Evolutionary conservation across 1,140 invertebrate species (phyloP).

Genomic region (Cotesia chilonis): DNA sequence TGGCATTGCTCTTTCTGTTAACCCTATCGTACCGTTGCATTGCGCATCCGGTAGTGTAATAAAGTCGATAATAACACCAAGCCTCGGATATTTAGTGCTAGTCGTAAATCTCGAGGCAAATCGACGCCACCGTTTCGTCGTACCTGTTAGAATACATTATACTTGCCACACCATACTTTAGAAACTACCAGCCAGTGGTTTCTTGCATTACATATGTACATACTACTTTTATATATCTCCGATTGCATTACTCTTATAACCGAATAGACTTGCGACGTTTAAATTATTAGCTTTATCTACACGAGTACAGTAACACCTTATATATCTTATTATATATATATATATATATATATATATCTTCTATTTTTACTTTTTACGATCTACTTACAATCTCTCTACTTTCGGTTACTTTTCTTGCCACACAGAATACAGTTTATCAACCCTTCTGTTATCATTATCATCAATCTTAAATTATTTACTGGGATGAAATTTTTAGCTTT

Average conservation of each 20-base stretch:
- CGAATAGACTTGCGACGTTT: conserved; percentile 2
- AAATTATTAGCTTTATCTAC: conserved; percentile 19
- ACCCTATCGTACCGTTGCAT: conserved; percentile 52
- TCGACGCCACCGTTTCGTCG: conserved; percentile 56
- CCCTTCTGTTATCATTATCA: no score
- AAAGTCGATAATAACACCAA: conserved; percentile 61
- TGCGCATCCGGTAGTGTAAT: conserved; percentile 52
- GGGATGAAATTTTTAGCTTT: no score
- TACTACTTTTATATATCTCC: conserved; percentile 20
- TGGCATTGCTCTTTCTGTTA: conserved; percentile 56
- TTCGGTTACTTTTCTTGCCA: no score
- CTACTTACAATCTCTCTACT: no score
- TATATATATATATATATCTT: no score
- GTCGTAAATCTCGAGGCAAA: conserved; percentile 60
- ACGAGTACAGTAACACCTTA: conserved; percentile 1
- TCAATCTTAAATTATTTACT: no score
- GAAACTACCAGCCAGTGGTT: no score
- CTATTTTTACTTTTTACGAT: no score
- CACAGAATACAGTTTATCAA: no score
- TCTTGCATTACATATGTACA: conserved; percentile 30
- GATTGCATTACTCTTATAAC: conserved; percentile 19
- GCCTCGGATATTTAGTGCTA: conserved; percentile 60
- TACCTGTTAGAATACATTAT: conserved; percentile 51
- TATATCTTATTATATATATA: background rate
- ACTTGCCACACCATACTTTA: background rate